phyloP scores from a whole-genome alignment of 2,888 invertebrate species.

The Eilema griseolum region DNA sequence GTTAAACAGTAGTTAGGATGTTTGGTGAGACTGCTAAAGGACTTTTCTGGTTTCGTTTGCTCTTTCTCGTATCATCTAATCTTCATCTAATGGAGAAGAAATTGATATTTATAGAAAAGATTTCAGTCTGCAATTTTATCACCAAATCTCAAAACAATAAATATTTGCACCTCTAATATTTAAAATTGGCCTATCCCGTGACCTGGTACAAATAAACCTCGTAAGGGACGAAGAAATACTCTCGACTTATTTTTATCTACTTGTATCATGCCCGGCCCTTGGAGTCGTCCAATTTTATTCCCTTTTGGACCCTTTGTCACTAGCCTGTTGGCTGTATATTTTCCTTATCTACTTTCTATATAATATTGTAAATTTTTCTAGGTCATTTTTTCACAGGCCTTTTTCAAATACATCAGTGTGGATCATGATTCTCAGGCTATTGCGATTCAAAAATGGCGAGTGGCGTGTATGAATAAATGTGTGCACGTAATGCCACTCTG shows the following conservation, averaged over 20 bases:
- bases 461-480: background rate
- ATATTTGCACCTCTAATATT: slow-evolving; percentile 36
- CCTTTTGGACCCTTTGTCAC: slow-evolving; percentile 50
- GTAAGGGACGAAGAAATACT: slow-evolving; percentile 36
- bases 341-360: slow-evolving; percentile 53
- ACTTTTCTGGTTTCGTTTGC: background rate
- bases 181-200: slow-evolving; percentile 42
- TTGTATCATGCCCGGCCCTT: slow-evolving; percentile 48
- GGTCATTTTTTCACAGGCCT: background rate
- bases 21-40: background rate
- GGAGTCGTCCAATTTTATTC: slow-evolving; percentile 61
- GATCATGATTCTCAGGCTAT: background rate
- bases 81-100: background rate
- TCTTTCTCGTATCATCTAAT: no score
- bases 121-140: slow-evolving; percentile 6
- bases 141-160: slow-evolving; percentile 34
- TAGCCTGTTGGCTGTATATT: slow-evolving; percentile 52
- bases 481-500: background rate
- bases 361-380: slow-evolving; percentile 20
- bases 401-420: background rate
- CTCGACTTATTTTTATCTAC: slow-evolving; percentile 48
- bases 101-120: background rate
- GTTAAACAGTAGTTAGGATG: background rate
- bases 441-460: background rate
- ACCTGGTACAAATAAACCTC: slow-evolving; percentile 37